phyloP scores from a whole-genome alignment of 2,797 vertebrate genomes.

The Onychomys torridus region DNA sequence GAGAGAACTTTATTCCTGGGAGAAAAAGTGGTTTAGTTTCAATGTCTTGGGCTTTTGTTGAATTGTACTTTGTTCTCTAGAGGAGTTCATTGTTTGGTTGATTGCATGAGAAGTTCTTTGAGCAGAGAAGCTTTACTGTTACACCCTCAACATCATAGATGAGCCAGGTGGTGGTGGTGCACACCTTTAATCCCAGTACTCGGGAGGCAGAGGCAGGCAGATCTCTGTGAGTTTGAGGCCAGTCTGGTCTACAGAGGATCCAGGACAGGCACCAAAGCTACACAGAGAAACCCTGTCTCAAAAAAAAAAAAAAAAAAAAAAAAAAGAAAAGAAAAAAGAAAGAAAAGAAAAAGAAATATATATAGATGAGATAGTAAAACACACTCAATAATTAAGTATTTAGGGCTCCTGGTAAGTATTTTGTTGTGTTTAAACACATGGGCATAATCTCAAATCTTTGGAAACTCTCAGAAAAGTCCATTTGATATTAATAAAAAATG shows the following conservation, averaged over 20 bases:
- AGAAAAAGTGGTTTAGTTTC: constrained; percentile 27
- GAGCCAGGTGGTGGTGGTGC: too few species aligned
- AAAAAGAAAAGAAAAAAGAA: too few species aligned
- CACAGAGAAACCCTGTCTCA: too few species aligned
- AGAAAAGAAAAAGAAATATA: background rate
- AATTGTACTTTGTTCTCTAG: background rate
- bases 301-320: too few species aligned
- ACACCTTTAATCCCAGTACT: too few species aligned
- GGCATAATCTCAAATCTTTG: background rate
- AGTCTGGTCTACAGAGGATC: too few species aligned
- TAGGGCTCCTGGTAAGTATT: background rate
- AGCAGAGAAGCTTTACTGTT: background rate
- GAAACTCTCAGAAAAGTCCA: background rate
- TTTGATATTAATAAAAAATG: background rate
- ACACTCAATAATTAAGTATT: background rate
- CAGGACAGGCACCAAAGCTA: too few species aligned
- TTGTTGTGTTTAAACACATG: background rate
- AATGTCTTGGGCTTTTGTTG: constrained; percentile 24
- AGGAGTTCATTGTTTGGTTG: background rate
- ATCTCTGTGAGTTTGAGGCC: too few species aligned
- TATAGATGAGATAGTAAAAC: background rate
- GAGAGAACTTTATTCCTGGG: constrained; percentile 17
- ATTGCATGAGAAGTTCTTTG: background rate
- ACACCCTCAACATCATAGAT: background rate
- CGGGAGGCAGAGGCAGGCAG: too few species aligned